Evolutionary conservation across 2,888 invertebrate species (phyloP).

Genomic region (Perdita meconis): DNA sequence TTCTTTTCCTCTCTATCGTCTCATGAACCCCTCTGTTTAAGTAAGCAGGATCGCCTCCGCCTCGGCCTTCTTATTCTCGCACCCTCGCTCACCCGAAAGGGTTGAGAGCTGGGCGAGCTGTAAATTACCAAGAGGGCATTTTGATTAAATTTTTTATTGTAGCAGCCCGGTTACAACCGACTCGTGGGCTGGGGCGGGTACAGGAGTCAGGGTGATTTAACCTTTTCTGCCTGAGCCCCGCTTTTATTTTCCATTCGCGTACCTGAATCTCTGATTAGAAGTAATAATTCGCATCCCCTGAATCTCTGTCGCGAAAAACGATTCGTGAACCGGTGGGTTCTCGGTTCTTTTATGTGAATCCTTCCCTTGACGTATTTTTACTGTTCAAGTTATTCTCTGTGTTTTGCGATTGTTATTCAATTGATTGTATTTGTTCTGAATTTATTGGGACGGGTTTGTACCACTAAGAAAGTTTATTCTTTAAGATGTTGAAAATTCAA

Average conservation of each 20-base stretch:
- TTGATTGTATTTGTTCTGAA: no score
- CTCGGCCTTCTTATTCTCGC: slow-evolving; percentile 37
- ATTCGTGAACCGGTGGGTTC: not conserved
- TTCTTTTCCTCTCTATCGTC: slow-evolving; percentile 60
- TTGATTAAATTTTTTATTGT: slow-evolving; percentile 85
- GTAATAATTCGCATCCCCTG: slow-evolving; percentile 56
- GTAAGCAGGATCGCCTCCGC: slow-evolving; percentile 47
- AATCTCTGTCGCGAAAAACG: slow-evolving; percentile 22
- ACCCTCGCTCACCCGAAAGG: slow-evolving; percentile 70
- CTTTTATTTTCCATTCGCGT: slow-evolving; percentile 70
- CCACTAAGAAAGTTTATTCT: no score
- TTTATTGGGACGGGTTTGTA: no score
- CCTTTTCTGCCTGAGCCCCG: slow-evolving; percentile 49
- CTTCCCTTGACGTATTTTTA: not conserved
- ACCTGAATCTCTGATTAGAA: slow-evolving; percentile 68
- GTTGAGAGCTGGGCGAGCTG: slow-evolving; percentile 77
- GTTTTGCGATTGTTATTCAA: no score
- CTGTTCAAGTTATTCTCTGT: no score
- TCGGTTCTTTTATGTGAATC: not conserved
- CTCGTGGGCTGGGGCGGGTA: slow-evolving; percentile 25
- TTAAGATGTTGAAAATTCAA: no score
- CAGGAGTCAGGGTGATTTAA: slow-evolving; percentile 77
- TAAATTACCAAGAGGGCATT: slow-evolving; percentile 84
- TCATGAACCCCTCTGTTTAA: slow-evolving; percentile 53
- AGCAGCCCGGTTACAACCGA: slow-evolving; percentile 70